Evolutionary conservation across 1,140 invertebrate species (phyloP), one percentile per base, ranked within the genome.

Genomic region (Panagrolaimus sp.): DNA sequence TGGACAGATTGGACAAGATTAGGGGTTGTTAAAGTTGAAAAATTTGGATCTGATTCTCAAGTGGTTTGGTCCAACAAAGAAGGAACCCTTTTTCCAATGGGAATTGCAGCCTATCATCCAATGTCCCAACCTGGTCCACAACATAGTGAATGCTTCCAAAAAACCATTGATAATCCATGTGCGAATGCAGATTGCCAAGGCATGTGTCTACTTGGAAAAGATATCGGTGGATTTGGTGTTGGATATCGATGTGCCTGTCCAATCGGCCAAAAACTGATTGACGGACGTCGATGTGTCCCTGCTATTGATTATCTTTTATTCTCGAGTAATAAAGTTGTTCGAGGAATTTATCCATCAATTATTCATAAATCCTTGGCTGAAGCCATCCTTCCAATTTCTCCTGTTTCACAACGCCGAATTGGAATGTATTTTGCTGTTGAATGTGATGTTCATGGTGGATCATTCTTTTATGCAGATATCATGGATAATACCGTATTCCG

Each of bases 1-100:
- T 98, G 93, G 92, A 94, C 94, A 0, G 96, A 98, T 81, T 89
- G 89, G 71, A 97, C 93, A 0, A 93, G 95, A 78, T 92, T 97
- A 83, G 93, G 92, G 0, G 89, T 98, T 4, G 89, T 96, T 85
- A 90, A 89, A 1, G 90, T 95, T 0, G 90, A 93, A 77, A 96
- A 97, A 83, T 96, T 89, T 77, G 82, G 80, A 21, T 75, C 75
- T 12, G 26, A 63, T 15, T 71, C 82, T 3, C 70, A 79, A 66
- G 63, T 80, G 26, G 63, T 82, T 24, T 82, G 82, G 75, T 68
- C 68, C 5, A 83, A 83, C 46, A 82, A 73, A 45, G 79, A 82
- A 55, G 81, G 74, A 46, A 81, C 82, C 70, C 82, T 82, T 7
- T 82, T 83, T 67, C 80, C 80, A 15, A 82, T 82, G 80, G 81